Conservation (phyloP, 2,797 vertebrate genomes). For the Aldrovandia affinis region DNA sequence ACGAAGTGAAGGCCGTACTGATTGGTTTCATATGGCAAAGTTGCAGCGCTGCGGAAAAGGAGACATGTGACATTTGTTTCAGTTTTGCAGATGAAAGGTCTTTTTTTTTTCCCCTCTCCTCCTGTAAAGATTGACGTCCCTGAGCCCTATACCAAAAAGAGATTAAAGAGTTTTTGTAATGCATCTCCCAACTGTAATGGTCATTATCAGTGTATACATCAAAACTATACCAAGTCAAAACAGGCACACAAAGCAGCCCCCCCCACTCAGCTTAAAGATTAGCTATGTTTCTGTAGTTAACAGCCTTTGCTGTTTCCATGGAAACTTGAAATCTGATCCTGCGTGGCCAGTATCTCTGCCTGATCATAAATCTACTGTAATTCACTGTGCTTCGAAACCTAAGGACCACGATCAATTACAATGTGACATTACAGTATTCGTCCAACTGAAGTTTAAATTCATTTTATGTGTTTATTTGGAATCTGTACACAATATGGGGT, state of each 20-base stretch:
- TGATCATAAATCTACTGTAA: conserved; percentile 30
- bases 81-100: conserved; percentile 21
- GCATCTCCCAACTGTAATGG: not conserved
- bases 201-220: not conserved
- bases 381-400: conserved; percentile 1
- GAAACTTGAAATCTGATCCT: conserved; percentile 38
- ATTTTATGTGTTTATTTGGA: not conserved
- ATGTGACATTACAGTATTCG: not conserved
- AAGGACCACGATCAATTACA: conserved; percentile 19
- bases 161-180: not conserved
- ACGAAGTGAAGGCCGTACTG: not conserved
- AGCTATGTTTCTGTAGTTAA: conserved; percentile 40
- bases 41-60: not conserved
- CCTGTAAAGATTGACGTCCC: not conserved
- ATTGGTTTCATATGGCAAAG: not conserved
- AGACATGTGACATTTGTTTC: conserved; percentile 24
- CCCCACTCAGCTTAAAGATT: conserved; percentile 4
- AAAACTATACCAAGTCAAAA: not conserved
- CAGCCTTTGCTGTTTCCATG: conserved; percentile 39
- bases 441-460: conserved; percentile 7
- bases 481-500: not conserved
- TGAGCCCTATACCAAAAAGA: not conserved
- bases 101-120: not conserved
- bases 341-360: conserved; percentile 26
- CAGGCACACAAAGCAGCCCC: not conserved